These are phyloP conservation scores for Enteromius argenteus DNA, from an alignment of 2,797 vertebrate species.

Conservation along the genomic window DNA sequence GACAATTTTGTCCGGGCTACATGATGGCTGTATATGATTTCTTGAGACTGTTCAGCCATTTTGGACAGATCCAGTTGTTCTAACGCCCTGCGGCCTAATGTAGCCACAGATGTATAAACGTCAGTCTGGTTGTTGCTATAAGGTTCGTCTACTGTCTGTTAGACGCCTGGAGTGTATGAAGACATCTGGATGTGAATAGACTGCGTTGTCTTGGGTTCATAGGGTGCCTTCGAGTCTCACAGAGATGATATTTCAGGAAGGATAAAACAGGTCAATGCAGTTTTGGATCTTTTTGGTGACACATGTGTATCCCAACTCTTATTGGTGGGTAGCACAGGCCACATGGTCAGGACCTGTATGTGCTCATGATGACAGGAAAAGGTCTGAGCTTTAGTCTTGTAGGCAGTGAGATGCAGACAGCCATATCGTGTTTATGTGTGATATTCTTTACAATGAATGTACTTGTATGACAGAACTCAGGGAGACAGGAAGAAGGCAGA, in stretches of 20 bases:
- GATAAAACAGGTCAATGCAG: constrained; percentile 61
- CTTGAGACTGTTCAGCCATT: not conserved
- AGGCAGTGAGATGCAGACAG: not conserved
- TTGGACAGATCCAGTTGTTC: not conserved
- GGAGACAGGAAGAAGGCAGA: not conserved
- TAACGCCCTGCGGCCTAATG: not conserved
- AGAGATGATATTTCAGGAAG: constrained; percentile 57
- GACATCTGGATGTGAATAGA: constrained; percentile 18
- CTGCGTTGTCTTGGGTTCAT: constrained; percentile 25
- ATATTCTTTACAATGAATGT: not conserved
- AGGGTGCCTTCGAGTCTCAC: constrained; percentile 27
- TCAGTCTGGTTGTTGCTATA: constrained; percentile 19
- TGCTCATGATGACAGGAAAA: constrained; percentile 16
- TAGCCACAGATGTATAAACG: not conserved
- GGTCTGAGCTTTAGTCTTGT: not conserved
- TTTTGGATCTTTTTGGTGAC: constrained; percentile 20
- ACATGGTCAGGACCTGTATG: constrained; percentile 19
- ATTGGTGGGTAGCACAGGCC: not conserved
- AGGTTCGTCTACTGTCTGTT: not conserved
- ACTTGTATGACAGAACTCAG: constrained; percentile 13
- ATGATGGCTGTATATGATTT: not conserved
- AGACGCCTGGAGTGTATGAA: constrained; percentile 21
- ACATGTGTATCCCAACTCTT: constrained; percentile 28
- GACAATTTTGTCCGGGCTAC: not conserved
- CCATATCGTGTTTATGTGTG: constrained; percentile 15